Base-by-base conservation (phyloP, 2,888 invertebrate species). In the Mystacides longicornis region DNA sequence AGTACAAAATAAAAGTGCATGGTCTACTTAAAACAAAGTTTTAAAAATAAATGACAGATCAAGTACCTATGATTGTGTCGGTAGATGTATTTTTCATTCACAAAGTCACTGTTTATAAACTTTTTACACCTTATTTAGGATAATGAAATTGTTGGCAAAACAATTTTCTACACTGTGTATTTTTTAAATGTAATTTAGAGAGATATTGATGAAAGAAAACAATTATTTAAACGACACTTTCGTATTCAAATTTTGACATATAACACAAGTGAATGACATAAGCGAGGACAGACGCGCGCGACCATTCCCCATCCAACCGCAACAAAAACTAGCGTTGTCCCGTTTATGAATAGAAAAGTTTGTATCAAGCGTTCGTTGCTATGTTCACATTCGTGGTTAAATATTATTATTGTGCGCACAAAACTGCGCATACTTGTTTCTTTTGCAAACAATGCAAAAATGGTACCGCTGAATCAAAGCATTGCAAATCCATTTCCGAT, bases 301-400 rank as follows among this genome's bases (percentile, higher is more conserved):
- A 31, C 53, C 48, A 18, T 3, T 19, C 33, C 3, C n/a, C 3
- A 14, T 22, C 21, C 9, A 46, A 22, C 33, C 37, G 33, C 53
- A 48, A 48, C 53, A 53, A 53, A 53, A 48, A 53, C 53, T 53
- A 37, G 37, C 16, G 37, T 37, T 37, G 37, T 37, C 37, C 14
- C 37, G 37, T 37, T 37, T 16, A 37, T 14, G 14, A 37, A 3
- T 14, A 37, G 37, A 37, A 37, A 37, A 37, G 37, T 37, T 37
- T 37, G 37, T 37, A 37, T 37, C 37, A 37, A 37, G n/a, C n/a
- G n/a, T 37, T 14, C 37, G 37, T 16, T 37, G 16, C 37, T 37
- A 3, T n/a, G n/a, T 37, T 37, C 37, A 37, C 14, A 16, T 37
- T 37, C 37, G 37, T 37, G 37, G 37, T 14, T 37, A 16, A n/a